These are phyloP conservation scores for Paragorgia papillata DNA, from an alignment of 92 coral and sea anemone species.

Conservation along the genomic window DNA sequence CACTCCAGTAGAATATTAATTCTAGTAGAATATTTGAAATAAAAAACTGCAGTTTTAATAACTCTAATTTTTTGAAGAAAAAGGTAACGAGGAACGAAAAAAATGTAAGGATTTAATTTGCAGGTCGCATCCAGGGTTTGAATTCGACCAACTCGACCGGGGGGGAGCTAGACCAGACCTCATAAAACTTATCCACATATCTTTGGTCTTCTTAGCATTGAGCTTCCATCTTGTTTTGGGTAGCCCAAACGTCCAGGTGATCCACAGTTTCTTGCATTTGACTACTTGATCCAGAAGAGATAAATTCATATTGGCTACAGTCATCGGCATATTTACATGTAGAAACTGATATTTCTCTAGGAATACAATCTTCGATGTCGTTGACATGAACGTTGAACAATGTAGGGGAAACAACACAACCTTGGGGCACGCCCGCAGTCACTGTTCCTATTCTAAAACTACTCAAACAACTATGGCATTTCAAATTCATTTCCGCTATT, in stretches of 20 bases:
- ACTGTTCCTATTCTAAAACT: slow-evolving; percentile 25
- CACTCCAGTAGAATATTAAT: too few species aligned
- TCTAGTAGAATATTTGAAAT: too few species aligned
- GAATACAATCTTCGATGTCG: slow-evolving; percentile 17
- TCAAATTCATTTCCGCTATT: too few species aligned
- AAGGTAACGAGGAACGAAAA: too few species aligned
- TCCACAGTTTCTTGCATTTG: slow-evolving; percentile 48
- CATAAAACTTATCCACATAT: slow-evolving; percentile 48
- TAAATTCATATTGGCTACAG: slow-evolving; percentile 54
- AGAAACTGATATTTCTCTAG: slow-evolving; percentile 5
- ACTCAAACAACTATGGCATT: too few species aligned
- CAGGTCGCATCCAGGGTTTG: too few species aligned
- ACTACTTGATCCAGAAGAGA: slow-evolving; percentile 28
- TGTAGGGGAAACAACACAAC: slow-evolving; percentile 38
- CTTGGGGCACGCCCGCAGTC: slow-evolving; percentile 49
- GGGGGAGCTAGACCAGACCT: slow-evolving; percentile 20
- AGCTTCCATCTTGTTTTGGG: slow-evolving; percentile 40
- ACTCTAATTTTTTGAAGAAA: too few species aligned
- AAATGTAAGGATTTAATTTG: too few species aligned
- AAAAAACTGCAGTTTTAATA: too few species aligned
- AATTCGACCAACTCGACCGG: too few species aligned
- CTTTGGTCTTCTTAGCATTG: slow-evolving; percentile 28
- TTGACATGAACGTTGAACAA: slow-evolving; percentile 25
- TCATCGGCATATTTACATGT: slow-evolving; percentile 59
- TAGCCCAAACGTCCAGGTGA: slow-evolving; percentile 29